Conservation (phyloP, 2,113 vertebrate species). For the Tangachromis dhanisi region DNA sequence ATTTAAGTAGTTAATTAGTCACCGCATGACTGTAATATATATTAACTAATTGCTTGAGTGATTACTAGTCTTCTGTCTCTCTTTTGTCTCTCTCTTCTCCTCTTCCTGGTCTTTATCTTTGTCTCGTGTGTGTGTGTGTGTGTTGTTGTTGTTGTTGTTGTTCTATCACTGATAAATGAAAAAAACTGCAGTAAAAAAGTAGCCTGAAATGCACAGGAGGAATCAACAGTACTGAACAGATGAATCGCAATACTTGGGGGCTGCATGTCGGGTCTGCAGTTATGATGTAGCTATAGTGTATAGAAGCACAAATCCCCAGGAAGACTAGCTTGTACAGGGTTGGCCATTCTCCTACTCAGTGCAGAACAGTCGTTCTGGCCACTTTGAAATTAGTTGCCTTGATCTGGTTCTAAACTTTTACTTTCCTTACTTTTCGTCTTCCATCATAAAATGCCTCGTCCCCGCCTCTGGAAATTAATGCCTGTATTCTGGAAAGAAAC, state of each 20-base stretch:
- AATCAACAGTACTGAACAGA: background rate
- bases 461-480: background rate
- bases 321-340: background rate
- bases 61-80: background rate
- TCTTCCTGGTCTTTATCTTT: background rate
- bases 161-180: background rate
- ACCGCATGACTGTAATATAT: rapidly evolving
- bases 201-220: background rate
- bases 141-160: background rate
- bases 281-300: rapidly evolving
- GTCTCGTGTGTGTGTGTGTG: background rate
- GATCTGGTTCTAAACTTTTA: background rate
- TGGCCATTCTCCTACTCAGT: background rate
- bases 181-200: background rate
- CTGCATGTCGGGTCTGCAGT: rapidly evolving
- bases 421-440: background rate
- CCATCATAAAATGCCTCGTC: background rate
- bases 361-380: rapidly evolving
- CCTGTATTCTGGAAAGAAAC: background rate
- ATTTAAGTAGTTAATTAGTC: background rate
- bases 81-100: rapidly evolving
- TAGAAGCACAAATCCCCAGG: rapidly evolving
- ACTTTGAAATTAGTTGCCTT: background rate
- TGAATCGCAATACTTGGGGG: rapidly evolving
- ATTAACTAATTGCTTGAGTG: background rate